Conservation (phyloP, 2,113 vertebrate species). For the Sigmodon hispidus region DNA sequence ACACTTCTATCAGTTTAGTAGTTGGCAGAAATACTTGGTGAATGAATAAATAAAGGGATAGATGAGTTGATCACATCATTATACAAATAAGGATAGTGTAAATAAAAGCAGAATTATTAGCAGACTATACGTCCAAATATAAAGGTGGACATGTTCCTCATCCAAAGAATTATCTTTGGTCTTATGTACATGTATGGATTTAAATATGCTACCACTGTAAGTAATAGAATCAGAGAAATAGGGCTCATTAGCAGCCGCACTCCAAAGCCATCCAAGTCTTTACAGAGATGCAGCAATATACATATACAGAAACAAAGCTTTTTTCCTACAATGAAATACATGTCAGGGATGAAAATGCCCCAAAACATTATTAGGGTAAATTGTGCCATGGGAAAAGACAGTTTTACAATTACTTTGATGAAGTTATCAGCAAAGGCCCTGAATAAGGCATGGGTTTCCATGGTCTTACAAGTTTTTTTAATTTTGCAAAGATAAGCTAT, state of each 20-base stretch:
- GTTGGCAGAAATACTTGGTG: background rate
- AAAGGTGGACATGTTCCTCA: background rate
- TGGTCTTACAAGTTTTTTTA: background rate
- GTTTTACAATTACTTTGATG: background rate
- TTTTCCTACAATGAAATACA: background rate
- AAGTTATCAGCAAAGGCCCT: background rate
- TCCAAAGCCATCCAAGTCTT: background rate
- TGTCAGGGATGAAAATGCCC: background rate
- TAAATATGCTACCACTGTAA: background rate
- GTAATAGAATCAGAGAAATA: background rate
- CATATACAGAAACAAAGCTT: background rate
- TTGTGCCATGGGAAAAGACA: background rate
- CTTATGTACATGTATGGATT: background rate
- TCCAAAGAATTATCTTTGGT: background rate
- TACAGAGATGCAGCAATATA: background rate
- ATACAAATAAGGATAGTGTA: background rate
- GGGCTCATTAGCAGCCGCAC: background rate
- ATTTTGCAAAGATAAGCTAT: background rate
- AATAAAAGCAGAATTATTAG: background rate
- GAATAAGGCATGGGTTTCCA: background rate
- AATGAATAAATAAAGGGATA: constrained; percentile 8
- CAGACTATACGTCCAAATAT: background rate
- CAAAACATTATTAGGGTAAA: background rate
- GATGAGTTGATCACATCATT: background rate
- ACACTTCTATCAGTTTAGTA: background rate